These are phyloP conservation scores for Gallinago nigripennis DNA, from an alignment of 2,797 vertebrate species.

Conservation along the genomic window DNA sequence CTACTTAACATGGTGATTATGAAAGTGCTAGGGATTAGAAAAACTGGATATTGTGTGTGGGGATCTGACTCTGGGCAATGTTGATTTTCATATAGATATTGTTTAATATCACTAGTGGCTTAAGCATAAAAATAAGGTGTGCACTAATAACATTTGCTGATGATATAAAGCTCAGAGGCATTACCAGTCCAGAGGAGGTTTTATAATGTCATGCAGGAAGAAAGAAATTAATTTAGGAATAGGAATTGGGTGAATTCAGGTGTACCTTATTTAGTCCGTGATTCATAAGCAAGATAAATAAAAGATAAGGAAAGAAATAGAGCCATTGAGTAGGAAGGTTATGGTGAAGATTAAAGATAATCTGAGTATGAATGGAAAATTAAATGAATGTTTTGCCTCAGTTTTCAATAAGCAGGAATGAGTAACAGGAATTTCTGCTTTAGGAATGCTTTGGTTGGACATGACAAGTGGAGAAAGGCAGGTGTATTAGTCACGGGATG, in stretches of 20 bases:
- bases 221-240: background rate
- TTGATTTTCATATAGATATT: background rate
- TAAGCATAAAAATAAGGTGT: background rate
- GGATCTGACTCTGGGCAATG: background rate
- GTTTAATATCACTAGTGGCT: background rate
- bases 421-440: background rate
- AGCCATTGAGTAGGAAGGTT: background rate
- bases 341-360: background rate
- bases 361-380: background rate
- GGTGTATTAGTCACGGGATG: background rate
- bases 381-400: background rate
- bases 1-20: background rate
- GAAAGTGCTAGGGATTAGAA: background rate
- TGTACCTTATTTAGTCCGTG: background rate
- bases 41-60: background rate
- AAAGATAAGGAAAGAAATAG: background rate
- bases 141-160: background rate
- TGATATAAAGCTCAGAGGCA: background rate
- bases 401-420: background rate
- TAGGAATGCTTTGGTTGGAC: background rate
- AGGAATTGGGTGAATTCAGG: background rate
- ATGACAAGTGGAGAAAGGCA: background rate
- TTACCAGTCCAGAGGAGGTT: background rate
- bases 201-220: background rate
- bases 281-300: slow-evolving; percentile 1